Evolutionary conservation across 2,797 vertebrate species (phyloP), one percentile per base, ranked within the genome.

Genomic region (Cygnus olor): DNA sequence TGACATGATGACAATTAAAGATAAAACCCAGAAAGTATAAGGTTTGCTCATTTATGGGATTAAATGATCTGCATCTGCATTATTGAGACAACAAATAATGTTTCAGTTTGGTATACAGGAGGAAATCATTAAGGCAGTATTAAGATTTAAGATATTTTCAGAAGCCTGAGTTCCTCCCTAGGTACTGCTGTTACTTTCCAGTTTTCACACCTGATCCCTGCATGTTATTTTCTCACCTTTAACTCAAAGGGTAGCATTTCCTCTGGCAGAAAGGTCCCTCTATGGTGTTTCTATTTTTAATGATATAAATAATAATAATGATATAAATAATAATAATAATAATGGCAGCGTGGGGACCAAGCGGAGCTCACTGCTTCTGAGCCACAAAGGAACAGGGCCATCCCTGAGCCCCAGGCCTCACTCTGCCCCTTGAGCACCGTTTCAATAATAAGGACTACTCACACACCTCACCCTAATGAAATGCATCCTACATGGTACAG

Each of bases 281-380:
- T 61, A 19, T 19, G 25, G 25, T 53, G 42, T 47, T 85, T 95
- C 78, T 93, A 56, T 89, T 93, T 92, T 88, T 83, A 82, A 73
- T 32, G 61, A 25, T 51, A 51, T 47, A 21, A 47, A 47, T 47
- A 47, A 11, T 47, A 47, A 47, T 47, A 47, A 21, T 21, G 20
- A 47, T 21, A 49, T 13, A 12, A 22, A 22, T 47, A 49, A 49
- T 20, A 45, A 47, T 24, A 49, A 49, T 14, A 25, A 25, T 8
- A 51, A 51, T 51, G 24, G 7, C 13, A 51, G 49, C 13, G 4
- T 24, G 25, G 24, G 24, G 24, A 25, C 21, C 11, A 47, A 61
- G 24, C 53, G 19, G 58, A 92, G 20, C 27, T 88, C 30, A 47
- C 51, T 6, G 3, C 57, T 74, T 74, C 66, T 77, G 60, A 32